phyloP scores from a whole-genome alignment of 1,140 invertebrate genomes.

The Drosophila sp. region DNA sequence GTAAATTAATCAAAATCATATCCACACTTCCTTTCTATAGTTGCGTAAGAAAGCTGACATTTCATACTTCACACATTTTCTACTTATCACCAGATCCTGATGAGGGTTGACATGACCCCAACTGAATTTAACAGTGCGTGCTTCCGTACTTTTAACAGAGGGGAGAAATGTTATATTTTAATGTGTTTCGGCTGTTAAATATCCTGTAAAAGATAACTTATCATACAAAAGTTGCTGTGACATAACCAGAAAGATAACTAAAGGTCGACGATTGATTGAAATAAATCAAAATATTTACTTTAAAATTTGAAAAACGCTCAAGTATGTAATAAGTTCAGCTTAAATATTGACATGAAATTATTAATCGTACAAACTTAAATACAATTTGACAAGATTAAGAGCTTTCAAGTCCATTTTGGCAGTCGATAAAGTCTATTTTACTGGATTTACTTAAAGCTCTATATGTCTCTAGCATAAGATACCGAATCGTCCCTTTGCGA shows the following conservation, averaged over 20 bases:
- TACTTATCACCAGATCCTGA: constrained; percentile 15
- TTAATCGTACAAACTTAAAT: too few relatives aligned
- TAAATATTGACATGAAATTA: too few relatives aligned
- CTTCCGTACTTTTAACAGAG: constrained; percentile 1
- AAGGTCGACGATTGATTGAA: background rate
- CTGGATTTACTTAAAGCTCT: background rate
- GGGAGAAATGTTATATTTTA: background rate
- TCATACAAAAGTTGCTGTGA: background rate
- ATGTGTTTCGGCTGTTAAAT: background rate
- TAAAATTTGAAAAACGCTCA: too few relatives aligned
- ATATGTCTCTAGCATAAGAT: background rate
- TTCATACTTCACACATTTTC: constrained; percentile 18
- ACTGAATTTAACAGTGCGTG: background rate
- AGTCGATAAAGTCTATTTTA: too few relatives aligned
- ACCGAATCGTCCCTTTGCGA: background rate
- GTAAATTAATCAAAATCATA: constrained; percentile 40
- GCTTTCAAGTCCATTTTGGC: too few relatives aligned
- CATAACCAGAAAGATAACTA: background rate
- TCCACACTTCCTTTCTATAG: constrained; percentile 2
- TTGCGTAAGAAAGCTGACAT: constrained; percentile 9
- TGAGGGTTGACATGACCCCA: constrained; percentile 24
- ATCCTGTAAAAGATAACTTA: background rate
- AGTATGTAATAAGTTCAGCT: too few relatives aligned
- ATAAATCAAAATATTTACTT: too few relatives aligned
- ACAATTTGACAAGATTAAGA: too few relatives aligned